Evolutionary conservation across 1,140 invertebrate species (phyloP).

Genomic region (Drosophila sulfurigaster): DNA sequence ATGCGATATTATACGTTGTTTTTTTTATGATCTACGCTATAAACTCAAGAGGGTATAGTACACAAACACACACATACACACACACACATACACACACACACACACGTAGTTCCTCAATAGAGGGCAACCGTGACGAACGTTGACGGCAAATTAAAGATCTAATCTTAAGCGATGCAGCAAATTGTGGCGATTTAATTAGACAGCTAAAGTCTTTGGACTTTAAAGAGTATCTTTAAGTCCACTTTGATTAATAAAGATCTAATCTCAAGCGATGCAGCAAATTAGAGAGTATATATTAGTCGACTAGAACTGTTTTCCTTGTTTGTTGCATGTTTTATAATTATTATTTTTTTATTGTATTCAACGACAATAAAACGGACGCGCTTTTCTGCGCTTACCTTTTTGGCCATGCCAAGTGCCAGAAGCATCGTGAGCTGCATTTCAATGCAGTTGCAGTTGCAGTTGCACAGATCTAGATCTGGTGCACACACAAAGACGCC

Average conservation of each 20-base stretch:
- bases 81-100: not conserved
- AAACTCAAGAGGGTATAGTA: slow-evolving; percentile 23
- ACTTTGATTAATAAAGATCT: too few species aligned
- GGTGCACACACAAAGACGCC: slow-evolving; percentile 40
- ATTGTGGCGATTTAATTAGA: too few species aligned
- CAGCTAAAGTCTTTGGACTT: too few species aligned
- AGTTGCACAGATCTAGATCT: slow-evolving; percentile 40
- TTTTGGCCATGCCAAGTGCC: slow-evolving; percentile 42
- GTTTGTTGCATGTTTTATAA: slow-evolving; percentile 28
- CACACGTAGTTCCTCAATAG: not conserved
- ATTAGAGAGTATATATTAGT: not conserved
- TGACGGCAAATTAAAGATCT: slow-evolving; percentile 2
- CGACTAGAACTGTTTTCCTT: not conserved
- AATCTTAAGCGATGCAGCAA: not conserved
- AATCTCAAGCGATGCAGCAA: not conserved
- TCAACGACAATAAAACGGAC: slow-evolving; percentile 27
- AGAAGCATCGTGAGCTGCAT: slow-evolving; percentile 31
- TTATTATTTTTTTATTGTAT: slow-evolving; percentile 26
- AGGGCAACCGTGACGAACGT: not conserved
- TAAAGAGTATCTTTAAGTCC: too few species aligned
- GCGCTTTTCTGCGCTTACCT: slow-evolving; percentile 48
- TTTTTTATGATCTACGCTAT: slow-evolving; percentile 7
- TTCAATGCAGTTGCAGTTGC: slow-evolving; percentile 36
- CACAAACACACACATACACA: too few species aligned
- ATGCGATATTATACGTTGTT: slow-evolving; percentile 62